phyloP scores from a whole-genome alignment of 2,797 vertebrate genomes.

The Xenopus petersii region DNA sequence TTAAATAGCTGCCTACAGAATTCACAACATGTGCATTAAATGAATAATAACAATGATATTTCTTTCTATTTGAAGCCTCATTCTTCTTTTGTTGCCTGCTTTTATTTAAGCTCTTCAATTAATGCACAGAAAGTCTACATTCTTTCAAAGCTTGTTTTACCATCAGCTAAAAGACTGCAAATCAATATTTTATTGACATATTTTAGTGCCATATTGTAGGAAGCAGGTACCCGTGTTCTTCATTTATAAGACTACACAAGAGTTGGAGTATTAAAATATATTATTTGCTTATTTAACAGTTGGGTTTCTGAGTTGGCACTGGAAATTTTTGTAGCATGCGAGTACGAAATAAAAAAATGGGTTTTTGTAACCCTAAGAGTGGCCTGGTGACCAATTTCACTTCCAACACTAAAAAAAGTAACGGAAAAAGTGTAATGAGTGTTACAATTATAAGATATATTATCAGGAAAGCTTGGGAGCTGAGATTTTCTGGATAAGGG shows the following conservation, averaged over 20 bases:
- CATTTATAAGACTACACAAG: slow-evolving; percentile 23
- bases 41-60: slow-evolving; percentile 4
- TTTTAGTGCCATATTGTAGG: slow-evolving; percentile 26
- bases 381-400: too few relatives aligned
- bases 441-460: too few relatives aligned
- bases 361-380: too few relatives aligned
- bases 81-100: slow-evolving; percentile 12
- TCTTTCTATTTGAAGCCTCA: slow-evolving; percentile 11
- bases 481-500: too few relatives aligned
- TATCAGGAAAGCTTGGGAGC: too few relatives aligned
- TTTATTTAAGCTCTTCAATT: slow-evolving; percentile 25
- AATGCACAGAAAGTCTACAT: slow-evolving; percentile 36
- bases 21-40: slow-evolving; percentile 15
- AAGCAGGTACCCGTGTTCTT: slow-evolving; percentile 21
- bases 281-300: slow-evolving; percentile 11
- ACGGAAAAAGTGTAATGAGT: too few relatives aligned
- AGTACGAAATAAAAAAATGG: too few relatives aligned
- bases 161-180: slow-evolving; percentile 17
- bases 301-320: too few relatives aligned
- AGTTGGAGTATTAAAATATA: slow-evolving; percentile 13
- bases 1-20: slow-evolving; percentile 20
- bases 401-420: too few relatives aligned
- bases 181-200: slow-evolving; percentile 17
- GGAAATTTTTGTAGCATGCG: too few relatives aligned
- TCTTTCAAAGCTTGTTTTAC: slow-evolving; percentile 14